Percentiles rank a stretch among this genome's conserved stretches.
Evolutionary conservation across 2,888 invertebrate species (phyloP).

Genomic region (Rhaphigaster nebulosa): DNA sequence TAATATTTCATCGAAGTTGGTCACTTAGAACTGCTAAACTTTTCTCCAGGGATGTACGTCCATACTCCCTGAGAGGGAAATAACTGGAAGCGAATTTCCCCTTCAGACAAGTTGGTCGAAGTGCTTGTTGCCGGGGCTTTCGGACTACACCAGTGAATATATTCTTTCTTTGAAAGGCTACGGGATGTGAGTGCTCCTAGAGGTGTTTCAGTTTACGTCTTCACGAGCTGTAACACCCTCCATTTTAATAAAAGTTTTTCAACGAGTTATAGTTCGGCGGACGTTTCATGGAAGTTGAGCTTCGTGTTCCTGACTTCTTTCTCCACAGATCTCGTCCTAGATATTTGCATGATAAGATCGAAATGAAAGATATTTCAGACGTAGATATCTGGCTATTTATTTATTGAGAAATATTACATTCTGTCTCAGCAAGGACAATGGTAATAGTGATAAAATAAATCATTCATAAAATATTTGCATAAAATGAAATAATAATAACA

Average conservation of each 20-base stretch:
- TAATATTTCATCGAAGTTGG: constrained; percentile 31
- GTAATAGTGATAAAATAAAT: no score
- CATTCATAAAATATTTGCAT: no score
- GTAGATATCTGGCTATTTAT: no score
- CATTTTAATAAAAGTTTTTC: constrained; percentile 23
- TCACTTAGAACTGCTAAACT: constrained; percentile 15
- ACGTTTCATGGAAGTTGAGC: background rate
- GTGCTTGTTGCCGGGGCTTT: background rate
- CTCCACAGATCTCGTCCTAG: background rate
- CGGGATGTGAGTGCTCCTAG: background rate
- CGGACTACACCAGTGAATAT: background rate
- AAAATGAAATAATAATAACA: no score
- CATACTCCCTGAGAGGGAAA: background rate
- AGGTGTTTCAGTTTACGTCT: background rate
- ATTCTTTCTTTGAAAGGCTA: constrained; percentile 18
- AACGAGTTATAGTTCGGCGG: background rate
- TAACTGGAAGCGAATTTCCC: background rate
- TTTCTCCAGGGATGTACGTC: constrained; percentile 12
- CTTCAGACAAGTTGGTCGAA: background rate
- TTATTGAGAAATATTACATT: no score
- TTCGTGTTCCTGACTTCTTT: background rate
- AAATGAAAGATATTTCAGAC: no score
- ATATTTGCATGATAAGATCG: no score
- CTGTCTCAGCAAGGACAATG: no score
- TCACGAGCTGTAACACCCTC: background rate